Conservation (phyloP, 2,113 vertebrate genomes). For the Heterochromis multidens region DNA sequence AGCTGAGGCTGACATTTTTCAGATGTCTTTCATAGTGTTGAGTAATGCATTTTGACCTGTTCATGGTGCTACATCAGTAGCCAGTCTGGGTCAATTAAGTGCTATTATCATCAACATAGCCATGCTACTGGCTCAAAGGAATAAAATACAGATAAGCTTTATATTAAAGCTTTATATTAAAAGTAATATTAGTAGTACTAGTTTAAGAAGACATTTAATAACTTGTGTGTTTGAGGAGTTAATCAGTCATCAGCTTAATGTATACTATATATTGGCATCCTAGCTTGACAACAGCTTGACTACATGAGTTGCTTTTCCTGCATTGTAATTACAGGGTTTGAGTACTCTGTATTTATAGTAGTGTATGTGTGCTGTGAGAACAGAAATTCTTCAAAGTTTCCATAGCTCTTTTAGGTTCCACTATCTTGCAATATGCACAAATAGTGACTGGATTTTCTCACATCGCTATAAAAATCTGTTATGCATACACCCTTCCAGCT, state of each 20-base stretch:
- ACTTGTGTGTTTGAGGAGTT: background rate
- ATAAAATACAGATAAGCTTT: background rate
- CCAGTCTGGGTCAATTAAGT: background rate
- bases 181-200: background rate
- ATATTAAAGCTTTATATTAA: background rate
- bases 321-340: background rate
- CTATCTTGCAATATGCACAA: background rate
- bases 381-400: conserved; percentile 21
- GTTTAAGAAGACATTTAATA: background rate
- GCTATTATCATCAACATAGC: background rate
- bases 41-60: background rate
- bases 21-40: background rate
- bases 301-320: background rate
- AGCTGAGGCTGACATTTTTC: background rate
- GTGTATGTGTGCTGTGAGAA: background rate
- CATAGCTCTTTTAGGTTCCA: background rate
- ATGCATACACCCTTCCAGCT: background rate
- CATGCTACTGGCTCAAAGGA: background rate
- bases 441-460: background rate
- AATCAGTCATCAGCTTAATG: background rate
- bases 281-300: background rate
- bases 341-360: background rate
- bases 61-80: background rate
- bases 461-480: background rate
- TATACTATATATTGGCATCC: background rate